Base-by-base conservation (phyloP, 2,797 vertebrate genomes). In the Fistularia tabacaria region DNA sequence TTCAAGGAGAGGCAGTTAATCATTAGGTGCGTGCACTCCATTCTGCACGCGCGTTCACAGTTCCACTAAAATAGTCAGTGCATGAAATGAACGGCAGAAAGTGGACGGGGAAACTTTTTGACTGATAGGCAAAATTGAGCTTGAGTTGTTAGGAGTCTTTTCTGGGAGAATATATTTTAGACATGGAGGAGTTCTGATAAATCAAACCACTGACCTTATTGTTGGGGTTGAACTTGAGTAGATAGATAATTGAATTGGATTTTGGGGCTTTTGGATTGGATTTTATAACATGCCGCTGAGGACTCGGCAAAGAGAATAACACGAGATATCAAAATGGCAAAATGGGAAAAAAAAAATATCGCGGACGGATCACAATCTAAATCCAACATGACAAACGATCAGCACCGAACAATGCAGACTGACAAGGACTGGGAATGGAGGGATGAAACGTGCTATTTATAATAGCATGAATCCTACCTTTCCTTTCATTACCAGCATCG, bases 61-160 rank as follows among this genome's bases (percentile, higher is more conserved):
- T 36, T 46, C 58, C 62, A 56, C 74, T 69, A 66, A 81, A 79
- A 40, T 8, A 77, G 60, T 38, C 62, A 69, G 64, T 59, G 80
- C 81, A 51, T 84, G 81, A 85, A 84, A 83, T 83, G 47, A 73
- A 69, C 66, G 74, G 38, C 50, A 49, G 10, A 58, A 57, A 56
- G 61, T 65, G 46, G 38, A 59, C 41, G 46, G 43, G 43, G 47
- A 38, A 66, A 72, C 25, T 56, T 71, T 68, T 57, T 66, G 69
- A 63, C 48, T 57, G 49, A 54, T 58, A 13, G 38, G 59, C 50
- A 63, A 43, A 12, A 8, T 41, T 7, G 36, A 12, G 14, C 37
- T 38, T 37, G n/a, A 57, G 39, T 60, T 54, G 7, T 6, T 11
- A 25, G 6, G 45, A 46, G 10, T 15, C 10, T 40, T 59, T 8